Conservation (phyloP, 2,113 vertebrate species). For the Craseonycteris thonglongyai region DNA sequence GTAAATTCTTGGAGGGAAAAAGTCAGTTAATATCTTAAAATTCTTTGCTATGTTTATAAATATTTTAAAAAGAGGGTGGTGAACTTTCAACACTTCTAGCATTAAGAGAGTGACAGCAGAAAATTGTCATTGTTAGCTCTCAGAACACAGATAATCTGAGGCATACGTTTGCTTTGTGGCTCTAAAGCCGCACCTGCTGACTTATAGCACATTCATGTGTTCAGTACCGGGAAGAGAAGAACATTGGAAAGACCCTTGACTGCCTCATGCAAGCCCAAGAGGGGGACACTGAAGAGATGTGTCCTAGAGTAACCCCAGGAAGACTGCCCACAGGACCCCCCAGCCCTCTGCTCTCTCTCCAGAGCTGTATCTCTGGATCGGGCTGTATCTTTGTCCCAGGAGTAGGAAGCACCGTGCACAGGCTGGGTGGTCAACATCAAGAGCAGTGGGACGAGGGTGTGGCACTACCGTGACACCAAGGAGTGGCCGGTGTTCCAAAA, state of each 20-base stretch:
- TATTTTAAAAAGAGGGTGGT: background rate
- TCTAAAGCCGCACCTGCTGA: background rate
- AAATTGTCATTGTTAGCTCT: background rate
- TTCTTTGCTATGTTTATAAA: background rate
- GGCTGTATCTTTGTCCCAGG: background rate
- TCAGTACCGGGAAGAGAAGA: background rate
- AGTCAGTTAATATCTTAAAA: background rate
- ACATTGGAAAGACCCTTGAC: background rate
- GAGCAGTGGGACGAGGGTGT: background rate
- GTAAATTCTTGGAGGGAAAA: background rate
- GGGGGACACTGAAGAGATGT: background rate
- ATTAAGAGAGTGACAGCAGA: background rate
- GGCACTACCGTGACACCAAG: background rate
- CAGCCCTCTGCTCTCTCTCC: background rate
- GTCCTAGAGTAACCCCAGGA: background rate
- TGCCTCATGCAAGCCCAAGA: background rate
- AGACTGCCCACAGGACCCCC: background rate
- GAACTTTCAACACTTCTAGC: background rate
- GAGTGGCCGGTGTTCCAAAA: slow-evolving; percentile 9
- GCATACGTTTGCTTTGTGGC: background rate
- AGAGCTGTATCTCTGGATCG: too few species aligned
- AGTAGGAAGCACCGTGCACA: background rate
- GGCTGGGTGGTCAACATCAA: background rate
- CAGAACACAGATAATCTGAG: background rate
- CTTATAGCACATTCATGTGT: background rate